Evolutionary conservation across 2,113 vertebrate genomes (phyloP).

Genomic region (Choloepus hoffmanni): DNA sequence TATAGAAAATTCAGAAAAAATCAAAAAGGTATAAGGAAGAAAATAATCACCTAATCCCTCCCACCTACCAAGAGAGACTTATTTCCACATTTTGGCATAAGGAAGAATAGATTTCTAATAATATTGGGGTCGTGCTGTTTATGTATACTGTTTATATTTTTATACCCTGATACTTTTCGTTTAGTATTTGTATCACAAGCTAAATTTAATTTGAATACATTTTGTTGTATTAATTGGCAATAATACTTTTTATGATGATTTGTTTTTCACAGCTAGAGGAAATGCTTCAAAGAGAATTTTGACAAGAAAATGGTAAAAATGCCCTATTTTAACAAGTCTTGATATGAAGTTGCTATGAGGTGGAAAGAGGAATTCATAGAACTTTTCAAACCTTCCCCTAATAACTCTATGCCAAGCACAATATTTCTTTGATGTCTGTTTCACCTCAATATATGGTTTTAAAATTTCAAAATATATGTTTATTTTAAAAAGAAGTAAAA

Average conservation of each 20-base stretch:
- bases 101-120: background rate
- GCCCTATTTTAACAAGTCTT: background rate
- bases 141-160: background rate
- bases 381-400: background rate
- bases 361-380: background rate
- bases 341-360: background rate
- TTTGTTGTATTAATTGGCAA: background rate
- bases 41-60: background rate
- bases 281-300: background rate
- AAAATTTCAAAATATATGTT: background rate
- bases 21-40: background rate
- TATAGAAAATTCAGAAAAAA: background rate
- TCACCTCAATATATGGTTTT: background rate
- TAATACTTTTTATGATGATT: background rate
- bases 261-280: background rate
- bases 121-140: background rate
- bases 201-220: background rate
- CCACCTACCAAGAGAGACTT: background rate
- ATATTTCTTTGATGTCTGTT: background rate
- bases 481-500: constrained; percentile 17
- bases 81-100: background rate
- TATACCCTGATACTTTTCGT: background rate
- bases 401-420: background rate
- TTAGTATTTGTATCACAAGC: background rate
- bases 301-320: constrained; percentile 17